These are phyloP conservation scores for Canis aureus DNA, from an alignment of 2,113 vertebrate genomes.

Conservation along the genomic window DNA sequence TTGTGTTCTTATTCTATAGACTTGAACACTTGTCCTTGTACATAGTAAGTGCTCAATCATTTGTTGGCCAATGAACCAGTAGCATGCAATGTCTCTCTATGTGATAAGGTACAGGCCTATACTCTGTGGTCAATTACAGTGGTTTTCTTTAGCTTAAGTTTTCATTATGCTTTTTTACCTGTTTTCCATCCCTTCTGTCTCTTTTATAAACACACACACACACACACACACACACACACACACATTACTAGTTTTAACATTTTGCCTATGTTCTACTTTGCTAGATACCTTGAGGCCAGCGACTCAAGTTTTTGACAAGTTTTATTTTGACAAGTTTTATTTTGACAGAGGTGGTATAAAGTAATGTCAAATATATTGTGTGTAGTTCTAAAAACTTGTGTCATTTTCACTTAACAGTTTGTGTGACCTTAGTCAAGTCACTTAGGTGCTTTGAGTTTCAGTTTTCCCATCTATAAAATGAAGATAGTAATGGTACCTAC, in stretches of 20 bases:
- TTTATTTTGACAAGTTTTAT: slow-evolving; percentile 59
- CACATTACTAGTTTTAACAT: background rate
- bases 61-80: slow-evolving; percentile 12
- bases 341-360: background rate
- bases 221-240: background rate
- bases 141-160: slow-evolving; percentile 47
- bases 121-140: background rate
- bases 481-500: background rate
- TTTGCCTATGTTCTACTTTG: background rate
- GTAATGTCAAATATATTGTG: background rate
- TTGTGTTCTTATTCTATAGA: background rate
- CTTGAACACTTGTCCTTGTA: background rate
- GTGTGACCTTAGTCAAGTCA: background rate
- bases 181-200: background rate
- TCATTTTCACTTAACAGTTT: background rate
- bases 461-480: slow-evolving; percentile 36
- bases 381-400: background rate
- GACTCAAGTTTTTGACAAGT: background rate
- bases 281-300: background rate
- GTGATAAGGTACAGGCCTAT: background rate
- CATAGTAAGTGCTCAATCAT: background rate
- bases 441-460: background rate
- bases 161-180: background rate
- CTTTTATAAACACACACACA: background rate
- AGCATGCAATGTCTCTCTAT: background rate